Evolutionary conservation across 2,888 invertebrate species (phyloP).

Genomic region (Microchrysa polita): DNA sequence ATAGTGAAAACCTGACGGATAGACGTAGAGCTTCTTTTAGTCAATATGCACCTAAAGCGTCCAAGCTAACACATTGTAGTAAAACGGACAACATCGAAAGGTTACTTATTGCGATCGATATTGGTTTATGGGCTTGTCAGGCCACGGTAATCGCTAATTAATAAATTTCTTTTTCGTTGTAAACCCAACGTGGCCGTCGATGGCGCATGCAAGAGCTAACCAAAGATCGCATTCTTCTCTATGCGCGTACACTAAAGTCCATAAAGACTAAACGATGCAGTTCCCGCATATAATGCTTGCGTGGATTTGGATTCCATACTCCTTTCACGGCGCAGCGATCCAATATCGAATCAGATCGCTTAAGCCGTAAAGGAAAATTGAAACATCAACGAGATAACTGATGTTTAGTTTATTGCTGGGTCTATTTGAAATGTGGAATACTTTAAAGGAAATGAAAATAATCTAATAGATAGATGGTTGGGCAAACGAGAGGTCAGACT

Average conservation of each 20-base stretch:
- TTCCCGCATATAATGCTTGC: not conserved
- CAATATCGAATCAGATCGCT: slow-evolving; percentile 22
- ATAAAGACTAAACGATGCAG: slow-evolving; percentile 12
- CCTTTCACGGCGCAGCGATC: not conserved
- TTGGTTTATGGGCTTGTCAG: slow-evolving; percentile 42
- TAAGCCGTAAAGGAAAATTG: slow-evolving; percentile 36
- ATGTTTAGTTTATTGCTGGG: slow-evolving; percentile 38
- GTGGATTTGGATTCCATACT: not conserved
- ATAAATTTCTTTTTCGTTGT: slow-evolving; percentile 36
- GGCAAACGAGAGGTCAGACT: slow-evolving; percentile 19
- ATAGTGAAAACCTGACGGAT: slow-evolving; percentile 31
- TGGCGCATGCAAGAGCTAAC: slow-evolving; percentile 25
- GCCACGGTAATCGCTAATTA: slow-evolving; percentile 40
- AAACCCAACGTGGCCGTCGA: slow-evolving; percentile 11
- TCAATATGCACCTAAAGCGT: slow-evolving; percentile 11
- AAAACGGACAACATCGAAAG: slow-evolving; percentile 31
- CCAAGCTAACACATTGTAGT: not conserved
- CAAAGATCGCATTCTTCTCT: not conserved
- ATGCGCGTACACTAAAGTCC: too few relatives aligned
- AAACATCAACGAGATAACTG: slow-evolving; percentile 37
- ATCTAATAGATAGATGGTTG: slow-evolving; percentile 21
- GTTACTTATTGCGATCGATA: slow-evolving; percentile 42
- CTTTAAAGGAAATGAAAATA: slow-evolving; percentile 30
- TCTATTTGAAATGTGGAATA: slow-evolving; percentile 32
- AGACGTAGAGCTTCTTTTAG: slow-evolving; percentile 7